Percentiles rank a stretch among this genome's conserved stretches.
Evolutionary conservation across 1,140 invertebrate genomes (phyloP).

Genomic region (Lysiphlebus fabarum): DNA sequence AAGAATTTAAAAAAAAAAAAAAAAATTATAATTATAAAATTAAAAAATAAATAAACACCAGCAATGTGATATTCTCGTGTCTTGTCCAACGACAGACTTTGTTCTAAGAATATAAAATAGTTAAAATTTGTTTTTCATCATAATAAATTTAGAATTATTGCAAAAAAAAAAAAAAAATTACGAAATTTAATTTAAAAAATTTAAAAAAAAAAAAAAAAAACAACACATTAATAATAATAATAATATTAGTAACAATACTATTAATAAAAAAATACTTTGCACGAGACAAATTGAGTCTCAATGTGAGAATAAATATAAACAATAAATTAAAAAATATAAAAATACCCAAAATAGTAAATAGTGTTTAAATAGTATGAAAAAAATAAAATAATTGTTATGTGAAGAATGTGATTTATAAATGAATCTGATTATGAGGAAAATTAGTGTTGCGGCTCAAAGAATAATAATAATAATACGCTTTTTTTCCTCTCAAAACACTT

Average conservation of each 20-base stretch:
- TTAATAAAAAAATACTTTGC: no score
- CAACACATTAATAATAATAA: slow-evolving; percentile 8
- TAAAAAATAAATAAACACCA: slow-evolving; percentile 38
- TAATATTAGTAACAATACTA: no score
- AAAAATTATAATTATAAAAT: no score
- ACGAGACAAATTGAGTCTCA: slow-evolving; percentile 11
- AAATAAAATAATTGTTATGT: slow-evolving; percentile 15
- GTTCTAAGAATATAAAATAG: slow-evolving; percentile 50
- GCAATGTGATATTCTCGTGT: slow-evolving; percentile 56
- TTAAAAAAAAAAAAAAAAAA: slow-evolving; percentile 25
- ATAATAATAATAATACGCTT: slow-evolving; percentile 16
- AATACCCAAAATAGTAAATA: no score
- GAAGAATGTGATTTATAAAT: background rate
- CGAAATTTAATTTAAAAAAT: no score
- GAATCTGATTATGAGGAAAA: slow-evolving; percentile 4
- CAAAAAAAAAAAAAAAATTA: slow-evolving; percentile 26
- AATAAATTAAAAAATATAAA: slow-evolving; percentile 16
- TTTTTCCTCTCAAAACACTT: background rate
- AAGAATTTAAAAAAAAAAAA: slow-evolving; percentile 10
- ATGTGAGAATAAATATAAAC: slow-evolving; percentile 21
- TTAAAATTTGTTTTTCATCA: slow-evolving; percentile 40
- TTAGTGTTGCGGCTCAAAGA: slow-evolving; percentile 26
- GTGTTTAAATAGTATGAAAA: no score
- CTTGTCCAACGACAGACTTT: slow-evolving; percentile 54
- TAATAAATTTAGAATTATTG: no score